Evolutionary conservation across 2,113 vertebrate species (phyloP), one percentile per base, ranked within the genome.

Genomic region (Cyprinodon variegatus): DNA sequence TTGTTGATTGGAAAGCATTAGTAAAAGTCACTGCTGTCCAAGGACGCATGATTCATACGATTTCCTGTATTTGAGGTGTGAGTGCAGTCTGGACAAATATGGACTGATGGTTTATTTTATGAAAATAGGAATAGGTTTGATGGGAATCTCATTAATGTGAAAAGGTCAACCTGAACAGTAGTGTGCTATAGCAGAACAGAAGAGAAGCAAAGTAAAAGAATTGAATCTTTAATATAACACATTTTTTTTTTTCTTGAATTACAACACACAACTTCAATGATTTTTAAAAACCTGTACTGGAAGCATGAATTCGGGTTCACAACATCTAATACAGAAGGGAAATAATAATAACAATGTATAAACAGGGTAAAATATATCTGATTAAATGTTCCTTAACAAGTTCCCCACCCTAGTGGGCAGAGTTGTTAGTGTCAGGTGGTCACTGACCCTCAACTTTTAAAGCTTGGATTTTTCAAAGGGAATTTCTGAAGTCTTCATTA

Each of bases 1-100:
- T 72, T 50, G 77, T 78, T 82, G 78, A 79, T 90, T 72, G 60
- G 57, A 57, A 60, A 63, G 65, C 82, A 70, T 57, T 57, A 57
- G 50, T 57, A 57, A 57, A 57, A 57, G 50, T 57, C 50, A 57
- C 50, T n/a, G 50, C 46, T 43, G 70, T 65, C 7, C 22, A 40
- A 38, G 66, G 66, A 72, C 20, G 62, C 46, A 57, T n/a, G 38
- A 43, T 65, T 20, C 22, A 17, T 5, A 15, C 15, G 11, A 2
- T 20, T 66, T 1, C 40, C n/a, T 65, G 64, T 68, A 36, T 69
- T 78, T 78, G 45, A 14, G 61, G 43, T 9, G 43, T 36, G 20
- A 29, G 0, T 53, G 46, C 46, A 45, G 63, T 17, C 64, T 12
- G 36, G 36, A n/a, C 8, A 20, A 11, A 39, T 4, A 12, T 0